These are phyloP conservation scores for Hucho hucho DNA, from an alignment of 2,113 vertebrate species.

Conservation along the genomic window DNA sequence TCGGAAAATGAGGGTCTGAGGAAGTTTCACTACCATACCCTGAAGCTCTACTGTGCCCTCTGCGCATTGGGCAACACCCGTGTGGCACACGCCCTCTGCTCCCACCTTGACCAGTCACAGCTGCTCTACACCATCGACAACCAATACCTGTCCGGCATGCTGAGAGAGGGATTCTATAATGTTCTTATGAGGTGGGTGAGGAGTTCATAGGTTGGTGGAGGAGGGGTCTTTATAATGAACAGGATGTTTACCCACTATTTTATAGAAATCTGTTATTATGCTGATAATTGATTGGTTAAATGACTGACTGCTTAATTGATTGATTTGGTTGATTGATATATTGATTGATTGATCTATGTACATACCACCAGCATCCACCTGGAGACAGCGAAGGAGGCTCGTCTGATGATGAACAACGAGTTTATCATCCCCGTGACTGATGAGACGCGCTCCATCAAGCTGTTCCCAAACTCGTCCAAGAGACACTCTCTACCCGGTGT, in stretches of 20 bases:
- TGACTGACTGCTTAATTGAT: too few species aligned
- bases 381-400: constrained; percentile 87
- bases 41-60: constrained; percentile 90
- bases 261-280: too few species aligned
- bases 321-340: too few species aligned
- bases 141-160: constrained; percentile 90
- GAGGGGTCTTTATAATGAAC: too few species aligned
- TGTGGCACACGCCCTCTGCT: constrained; percentile 91
- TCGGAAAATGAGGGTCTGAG: constrained; percentile 89
- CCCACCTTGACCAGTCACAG: constrained; percentile 92
- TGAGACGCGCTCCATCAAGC: constrained; percentile 85
- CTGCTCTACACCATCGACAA: constrained; percentile 93
- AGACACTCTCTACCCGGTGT: constrained; percentile 89
- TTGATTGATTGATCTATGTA: neutral
- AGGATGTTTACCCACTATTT: too few species aligned
- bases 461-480: constrained; percentile 88
- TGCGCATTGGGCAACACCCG: constrained; percentile 93
- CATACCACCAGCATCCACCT: constrained; percentile 82
- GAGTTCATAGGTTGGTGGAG: neutral
- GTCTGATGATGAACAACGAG: constrained; percentile 97
- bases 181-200: constrained; percentile 81
- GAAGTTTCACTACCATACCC: constrained; percentile 93
- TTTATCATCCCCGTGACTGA: constrained; percentile 96
- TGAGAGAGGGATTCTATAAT: constrained; percentile 91
- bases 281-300: too few species aligned